Percentiles rank a stretch among this genome's conserved stretches.
Conservation (phyloP, 1,140 invertebrate species). For the Diorhabda carinulata region DNA sequence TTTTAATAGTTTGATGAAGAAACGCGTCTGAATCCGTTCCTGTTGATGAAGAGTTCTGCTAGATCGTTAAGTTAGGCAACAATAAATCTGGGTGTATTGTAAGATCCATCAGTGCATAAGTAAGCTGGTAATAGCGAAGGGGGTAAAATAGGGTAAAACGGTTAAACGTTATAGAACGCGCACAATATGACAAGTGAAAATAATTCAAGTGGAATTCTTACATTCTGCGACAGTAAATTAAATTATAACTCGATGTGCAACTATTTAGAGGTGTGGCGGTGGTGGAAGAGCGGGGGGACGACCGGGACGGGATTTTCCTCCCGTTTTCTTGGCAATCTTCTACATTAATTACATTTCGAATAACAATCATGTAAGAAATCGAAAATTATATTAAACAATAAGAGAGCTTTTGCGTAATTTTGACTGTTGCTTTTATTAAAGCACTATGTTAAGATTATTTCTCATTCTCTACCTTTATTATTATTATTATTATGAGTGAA, state of each 20-base stretch:
- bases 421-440: background rate
- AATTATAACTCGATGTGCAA: constrained; percentile 29
- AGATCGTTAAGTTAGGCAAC: constrained; percentile 24
- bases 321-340: constrained; percentile 13
- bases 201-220: constrained; percentile 38
- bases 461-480: too few relatives aligned
- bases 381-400: background rate
- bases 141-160: constrained; percentile 28
- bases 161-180: constrained; percentile 22
- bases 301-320: constrained; percentile 12
- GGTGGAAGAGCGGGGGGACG: background rate
- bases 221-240: constrained; percentile 32
- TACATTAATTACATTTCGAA: constrained; percentile 14
- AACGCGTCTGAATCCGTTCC: background rate
- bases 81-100: constrained; percentile 28
- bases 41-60: constrained; percentile 6
- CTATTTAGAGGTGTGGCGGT: constrained; percentile 12
- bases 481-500: too few relatives aligned
- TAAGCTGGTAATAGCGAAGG: constrained; percentile 28
- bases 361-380: constrained; percentile 13
- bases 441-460: too few relatives aligned
- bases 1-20: background rate
- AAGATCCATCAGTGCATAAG: constrained; percentile 30
- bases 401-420: background rate
- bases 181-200: constrained; percentile 34